A percentile compares a stretch with the other conserved stretches of the same genome.
Evolutionary conservation across 1,140 invertebrate genomes (phyloP).

Genomic region (Ganaspis sp.): DNA sequence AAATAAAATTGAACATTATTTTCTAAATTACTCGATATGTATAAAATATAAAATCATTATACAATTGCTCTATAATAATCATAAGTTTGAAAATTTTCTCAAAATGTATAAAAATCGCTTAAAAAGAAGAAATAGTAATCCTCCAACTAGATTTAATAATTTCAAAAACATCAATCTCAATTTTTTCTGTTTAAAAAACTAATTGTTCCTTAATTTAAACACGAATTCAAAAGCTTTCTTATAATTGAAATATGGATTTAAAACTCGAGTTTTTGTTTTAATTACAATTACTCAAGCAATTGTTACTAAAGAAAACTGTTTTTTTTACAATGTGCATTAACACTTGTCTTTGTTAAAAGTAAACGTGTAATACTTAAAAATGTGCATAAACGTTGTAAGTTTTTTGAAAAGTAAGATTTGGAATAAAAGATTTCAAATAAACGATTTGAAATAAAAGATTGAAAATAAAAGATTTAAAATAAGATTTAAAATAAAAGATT

Average conservation of each 20-base stretch:
- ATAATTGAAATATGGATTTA: too few species aligned
- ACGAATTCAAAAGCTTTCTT: not conserved
- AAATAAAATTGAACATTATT: conserved; percentile 36
- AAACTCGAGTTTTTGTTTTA: not conserved
- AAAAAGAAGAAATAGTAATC: not conserved
- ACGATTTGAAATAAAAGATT: too few species aligned
- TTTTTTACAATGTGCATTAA: not conserved
- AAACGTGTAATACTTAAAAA: not conserved
- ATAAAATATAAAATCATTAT: conserved; percentile 41
- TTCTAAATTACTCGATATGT: conserved; percentile 41
- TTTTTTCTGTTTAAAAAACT: not conserved
- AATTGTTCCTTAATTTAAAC: not conserved
- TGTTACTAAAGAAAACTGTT: too few species aligned
- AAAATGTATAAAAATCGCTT: not conserved
- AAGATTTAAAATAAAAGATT: not conserved
- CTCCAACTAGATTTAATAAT: not conserved
- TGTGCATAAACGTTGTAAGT: not conserved
- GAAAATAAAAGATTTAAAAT: too few species aligned
- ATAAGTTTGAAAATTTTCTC: not conserved
- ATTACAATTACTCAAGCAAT: too few species aligned
- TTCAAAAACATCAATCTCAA: not conserved
- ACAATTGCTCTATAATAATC: conserved; percentile 33
- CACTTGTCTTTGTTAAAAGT: not conserved
- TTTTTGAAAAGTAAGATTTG: not conserved
- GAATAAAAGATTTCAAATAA: not conserved